Base-by-base conservation (phyloP, 1,140 invertebrate species). In the Ceratina japonica region DNA sequence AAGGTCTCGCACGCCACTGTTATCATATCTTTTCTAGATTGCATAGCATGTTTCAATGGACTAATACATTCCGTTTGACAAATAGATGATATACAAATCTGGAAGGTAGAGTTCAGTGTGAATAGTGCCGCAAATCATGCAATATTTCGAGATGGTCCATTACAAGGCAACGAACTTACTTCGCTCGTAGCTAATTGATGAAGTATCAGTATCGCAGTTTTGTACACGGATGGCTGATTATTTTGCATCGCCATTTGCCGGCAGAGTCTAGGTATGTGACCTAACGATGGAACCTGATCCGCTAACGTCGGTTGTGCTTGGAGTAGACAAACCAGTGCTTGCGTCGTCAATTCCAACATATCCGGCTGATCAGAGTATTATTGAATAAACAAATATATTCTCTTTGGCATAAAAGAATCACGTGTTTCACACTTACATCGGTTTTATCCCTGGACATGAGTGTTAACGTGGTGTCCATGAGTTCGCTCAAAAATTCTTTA, bases 201-300 rank as follows among this genome's bases (percentile, higher is more conserved):
- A 74, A 98, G 93, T 85, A 99, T 96, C 83, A 96, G 94, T 86
- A 99, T 95, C 65, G 96, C 96, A 70, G 96, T 95, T 88, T 95
- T 95, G 72, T 96, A 95, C 84, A 96, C 94, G 86, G 94, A 87
- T 90, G 95, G 87, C 90, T 94, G 91, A 92, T 93, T 91, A 91
- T 94, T 90, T 88, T 94, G 90, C 7, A 92, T 87, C 12, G 93
- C 93, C 93, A 99, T 96, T 87, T 97, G 95, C 84, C 95, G 93
- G 86, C 97, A 97, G 31, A 99, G 93, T 81, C 97, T 95, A 20
- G 98, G 98, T 91, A 99, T 96, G 91, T 99, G 97, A 15, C 98
- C 99, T 88, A 99, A 95, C 20, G 97, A 95, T 20, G 99, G 98
- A 69, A 99, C 95, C 84, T 97, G 95, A 91, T 99, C 98, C 24